Evolutionary conservation across 2,113 vertebrate genomes (phyloP).

Genomic region (Eubucco bourcierii): DNA sequence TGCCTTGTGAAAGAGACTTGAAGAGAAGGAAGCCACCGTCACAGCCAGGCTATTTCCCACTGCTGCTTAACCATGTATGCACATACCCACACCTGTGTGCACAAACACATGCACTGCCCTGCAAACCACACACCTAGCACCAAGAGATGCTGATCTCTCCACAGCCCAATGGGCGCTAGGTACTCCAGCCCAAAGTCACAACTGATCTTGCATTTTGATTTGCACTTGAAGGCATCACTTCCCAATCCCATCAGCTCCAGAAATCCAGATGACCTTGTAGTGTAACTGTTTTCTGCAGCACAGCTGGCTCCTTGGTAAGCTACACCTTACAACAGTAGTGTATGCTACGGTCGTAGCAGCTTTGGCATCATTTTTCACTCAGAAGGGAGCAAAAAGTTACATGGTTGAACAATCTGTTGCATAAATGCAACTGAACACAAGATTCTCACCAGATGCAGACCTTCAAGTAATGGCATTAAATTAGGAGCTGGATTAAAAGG

Average conservation of each 20-base stretch:
- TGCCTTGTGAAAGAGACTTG: not conserved
- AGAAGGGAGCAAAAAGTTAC: slow-evolving; percentile 13
- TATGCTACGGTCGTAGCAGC: slow-evolving; percentile 39
- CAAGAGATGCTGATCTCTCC: not conserved
- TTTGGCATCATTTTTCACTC: slow-evolving; percentile 10
- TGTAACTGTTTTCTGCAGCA: slow-evolving; percentile 41
- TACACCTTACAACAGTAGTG: slow-evolving; percentile 43
- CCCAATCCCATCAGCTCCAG: not conserved
- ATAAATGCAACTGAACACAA: not conserved
- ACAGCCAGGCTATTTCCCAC: not conserved
- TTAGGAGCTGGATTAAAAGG: not conserved
- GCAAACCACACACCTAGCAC: not conserved
- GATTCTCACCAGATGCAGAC: slow-evolving; percentile 23
- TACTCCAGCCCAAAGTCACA: not conserved
- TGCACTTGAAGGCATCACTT: not conserved
- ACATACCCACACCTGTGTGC: not conserved
- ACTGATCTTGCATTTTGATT: too few species aligned
- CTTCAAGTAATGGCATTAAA: not conserved
- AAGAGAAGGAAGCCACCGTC: not conserved
- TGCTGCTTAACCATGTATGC: not conserved
- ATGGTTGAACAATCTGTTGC: not conserved
- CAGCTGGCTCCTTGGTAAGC: slow-evolving; percentile 19
- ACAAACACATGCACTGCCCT: not conserved
- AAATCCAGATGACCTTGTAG: slow-evolving; percentile 39
- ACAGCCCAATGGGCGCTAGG: not conserved